A percentile compares a stretch with the other conserved stretches of the same genome.
phyloP scores from a whole-genome alignment of 2,888 invertebrate species.

The Podotricha telesiphe region DNA sequence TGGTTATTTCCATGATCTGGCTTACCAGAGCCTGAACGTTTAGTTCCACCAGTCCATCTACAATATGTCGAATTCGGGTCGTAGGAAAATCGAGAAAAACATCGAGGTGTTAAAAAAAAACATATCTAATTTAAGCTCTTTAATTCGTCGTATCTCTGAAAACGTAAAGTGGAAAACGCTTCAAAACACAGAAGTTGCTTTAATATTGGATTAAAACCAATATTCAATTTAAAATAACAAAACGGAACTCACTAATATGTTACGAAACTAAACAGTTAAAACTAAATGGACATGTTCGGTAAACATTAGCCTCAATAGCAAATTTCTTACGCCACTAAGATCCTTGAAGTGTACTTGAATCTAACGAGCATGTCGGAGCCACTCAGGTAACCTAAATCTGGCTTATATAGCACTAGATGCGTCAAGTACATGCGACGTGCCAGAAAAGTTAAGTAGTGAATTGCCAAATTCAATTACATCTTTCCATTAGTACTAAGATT shows the following conservation, averaged over 20 bases:
- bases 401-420: slow-evolving; percentile 28
- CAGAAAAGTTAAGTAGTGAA: slow-evolving; percentile 16
- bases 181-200: too few relatives aligned
- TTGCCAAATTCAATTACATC: slow-evolving; percentile 20
- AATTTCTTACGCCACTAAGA: slow-evolving; percentile 15
- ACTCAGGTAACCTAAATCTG: slow-evolving; percentile 34
- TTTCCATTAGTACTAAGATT: background rate
- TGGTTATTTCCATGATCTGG: too few relatives aligned
- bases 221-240: background rate
- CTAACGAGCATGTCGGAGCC: slow-evolving; percentile 31
- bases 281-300: slow-evolving; percentile 15
- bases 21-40: too few relatives aligned
- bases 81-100: too few relatives aligned
- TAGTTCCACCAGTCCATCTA: too few relatives aligned
- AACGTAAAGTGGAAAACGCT: too few relatives aligned
- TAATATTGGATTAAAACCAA: too few relatives aligned
- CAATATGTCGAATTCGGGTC: too few relatives aligned
- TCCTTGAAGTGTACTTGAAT: slow-evolving; percentile 22
- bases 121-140: too few relatives aligned
- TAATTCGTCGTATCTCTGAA: too few relatives aligned
- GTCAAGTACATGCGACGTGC: slow-evolving; percentile 13
- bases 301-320: slow-evolving; percentile 13
- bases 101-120: too few relatives aligned
- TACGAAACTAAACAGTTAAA: background rate
- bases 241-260: background rate